These are phyloP conservation scores for Elmis aenea DNA, from an alignment of 2,888 invertebrate genomes.

Conservation along the genomic window DNA sequence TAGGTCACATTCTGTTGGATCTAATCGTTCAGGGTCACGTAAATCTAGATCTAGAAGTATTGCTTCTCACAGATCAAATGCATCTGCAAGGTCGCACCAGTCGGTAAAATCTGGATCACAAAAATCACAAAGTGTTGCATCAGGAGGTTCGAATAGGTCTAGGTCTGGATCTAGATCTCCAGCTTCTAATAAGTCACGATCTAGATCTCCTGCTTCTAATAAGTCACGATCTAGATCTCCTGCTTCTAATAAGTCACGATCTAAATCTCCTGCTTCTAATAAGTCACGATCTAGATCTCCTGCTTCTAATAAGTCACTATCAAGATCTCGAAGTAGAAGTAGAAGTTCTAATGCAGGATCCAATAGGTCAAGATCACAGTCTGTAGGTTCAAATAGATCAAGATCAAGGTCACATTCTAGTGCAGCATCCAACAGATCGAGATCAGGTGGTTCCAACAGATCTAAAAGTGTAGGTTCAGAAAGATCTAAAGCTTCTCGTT, in stretches of 20 bases:
- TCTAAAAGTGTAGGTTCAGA: conserved; percentile 15
- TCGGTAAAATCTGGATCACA: conserved; percentile 21
- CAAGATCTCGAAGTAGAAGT: conserved; percentile 24
- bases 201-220: conserved; percentile 21
- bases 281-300: conserved; percentile 32
- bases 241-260: conserved; percentile 28
- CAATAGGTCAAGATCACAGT: conserved; percentile 14
- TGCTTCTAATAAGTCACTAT: conserved; percentile 18
- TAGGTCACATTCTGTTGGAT: conserved; percentile 17
- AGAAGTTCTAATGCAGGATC: conserved; percentile 25
- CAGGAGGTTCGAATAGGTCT: conserved; percentile 28
- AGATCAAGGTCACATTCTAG: conserved; percentile 16
- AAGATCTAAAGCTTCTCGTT: conserved; percentile 30
- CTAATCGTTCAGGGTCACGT: conserved; percentile 17
- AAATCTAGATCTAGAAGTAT: conserved; percentile 26
- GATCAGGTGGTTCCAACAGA: conserved; percentile 24
- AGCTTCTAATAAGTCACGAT: conserved; percentile 24
- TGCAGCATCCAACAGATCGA: conserved; percentile 30
- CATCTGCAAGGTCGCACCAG: conserved; percentile 6
- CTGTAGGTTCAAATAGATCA: conserved; percentile 18
- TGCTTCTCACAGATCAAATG: conserved; percentile 19
- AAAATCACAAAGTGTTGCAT: conserved; percentile 14
- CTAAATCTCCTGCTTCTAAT: conserved; percentile 36
- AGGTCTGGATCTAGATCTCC: conserved; percentile 45
- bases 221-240: conserved; percentile 27